These are phyloP conservation scores for Hydrotaea cyrtoneurina DNA, from an alignment of 2,888 invertebrate genomes.

Conservation along the genomic window DNA sequence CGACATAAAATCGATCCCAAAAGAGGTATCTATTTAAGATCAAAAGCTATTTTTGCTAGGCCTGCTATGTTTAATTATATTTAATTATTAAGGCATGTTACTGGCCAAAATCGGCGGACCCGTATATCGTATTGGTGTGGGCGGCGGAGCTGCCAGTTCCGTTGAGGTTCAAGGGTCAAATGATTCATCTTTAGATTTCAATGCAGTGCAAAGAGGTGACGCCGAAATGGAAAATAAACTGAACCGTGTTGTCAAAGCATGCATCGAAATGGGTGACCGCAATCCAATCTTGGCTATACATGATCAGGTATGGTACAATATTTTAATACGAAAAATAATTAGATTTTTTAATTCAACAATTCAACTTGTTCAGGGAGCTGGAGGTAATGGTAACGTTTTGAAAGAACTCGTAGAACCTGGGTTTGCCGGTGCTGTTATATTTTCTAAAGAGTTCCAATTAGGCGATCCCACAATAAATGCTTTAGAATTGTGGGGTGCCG, in stretches of 20 bases:
- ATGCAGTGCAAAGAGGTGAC: constrained; percentile 96
- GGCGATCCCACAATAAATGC: constrained; percentile 97
- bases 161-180: constrained; percentile 96
- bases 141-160: constrained; percentile 98
- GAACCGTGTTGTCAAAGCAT: constrained; percentile 95
- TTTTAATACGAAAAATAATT: not conserved
- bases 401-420: constrained; percentile 97
- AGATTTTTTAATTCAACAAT: constrained; percentile 12
- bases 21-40: constrained; percentile 82
- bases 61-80: not conserved
- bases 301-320: constrained; percentile 85
- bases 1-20: constrained; percentile 88
- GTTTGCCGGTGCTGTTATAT: constrained; percentile 92
- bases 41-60: no score
- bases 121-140: constrained; percentile 98
- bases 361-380: constrained; percentile 87
- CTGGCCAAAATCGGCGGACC: constrained; percentile 98
- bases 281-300: constrained; percentile 98
- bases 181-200: constrained; percentile 93
- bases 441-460: constrained; percentile 91
- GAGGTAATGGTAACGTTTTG: constrained; percentile 98
- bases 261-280: constrained; percentile 89
- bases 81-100: constrained; percentile 89
- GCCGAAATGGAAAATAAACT: constrained; percentile 99
- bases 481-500: constrained; percentile 98